A percentile compares a stretch with the other conserved stretches of the same genome.
Conservation (phyloP, 2,888 invertebrate species). For the Cerastis leucographa region DNA sequence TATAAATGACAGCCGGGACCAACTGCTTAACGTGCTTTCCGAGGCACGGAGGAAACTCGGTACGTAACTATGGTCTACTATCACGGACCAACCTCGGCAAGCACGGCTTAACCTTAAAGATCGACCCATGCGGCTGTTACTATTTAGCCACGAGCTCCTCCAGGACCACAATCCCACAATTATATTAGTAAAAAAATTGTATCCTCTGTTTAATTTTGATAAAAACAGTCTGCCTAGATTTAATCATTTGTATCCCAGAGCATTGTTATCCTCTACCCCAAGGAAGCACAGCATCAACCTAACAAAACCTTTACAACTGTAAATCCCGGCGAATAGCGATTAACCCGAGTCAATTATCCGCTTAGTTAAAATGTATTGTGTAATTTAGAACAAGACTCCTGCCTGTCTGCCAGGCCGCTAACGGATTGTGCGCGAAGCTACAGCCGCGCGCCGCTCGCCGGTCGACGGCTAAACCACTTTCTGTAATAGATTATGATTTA, state of each 20-base stretch:
- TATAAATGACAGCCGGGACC: too few species aligned
- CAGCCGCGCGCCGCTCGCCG: background rate
- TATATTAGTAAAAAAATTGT: background rate
- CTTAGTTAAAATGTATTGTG: constrained; percentile 56
- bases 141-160: too few species aligned
- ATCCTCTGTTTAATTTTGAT: background rate
- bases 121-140: too few species aligned
- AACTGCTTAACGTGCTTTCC: too few species aligned
- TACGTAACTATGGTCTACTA: too few species aligned
- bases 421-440: constrained; percentile 27
- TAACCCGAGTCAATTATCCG: constrained; percentile 54
- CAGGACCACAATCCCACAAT: background rate
- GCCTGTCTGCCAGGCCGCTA: constrained; percentile 14
- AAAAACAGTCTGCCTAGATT: background rate
- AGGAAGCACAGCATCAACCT: constrained; percentile 9
- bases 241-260: background rate
- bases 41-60: too few species aligned
- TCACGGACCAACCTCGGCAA: too few species aligned
- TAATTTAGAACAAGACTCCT: constrained; percentile 42
- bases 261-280: background rate
- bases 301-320: constrained; percentile 46
- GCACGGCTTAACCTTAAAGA: too few species aligned
- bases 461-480: constrained; percentile 47
- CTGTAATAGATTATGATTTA: constrained; percentile 63
- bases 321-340: constrained; percentile 41